Percentiles rank a stretch among this genome's conserved stretches.
These are phyloP conservation scores for Hemiprocne comata DNA, from an alignment of 2,113 vertebrate genomes.

Conservation along the genomic window DNA sequence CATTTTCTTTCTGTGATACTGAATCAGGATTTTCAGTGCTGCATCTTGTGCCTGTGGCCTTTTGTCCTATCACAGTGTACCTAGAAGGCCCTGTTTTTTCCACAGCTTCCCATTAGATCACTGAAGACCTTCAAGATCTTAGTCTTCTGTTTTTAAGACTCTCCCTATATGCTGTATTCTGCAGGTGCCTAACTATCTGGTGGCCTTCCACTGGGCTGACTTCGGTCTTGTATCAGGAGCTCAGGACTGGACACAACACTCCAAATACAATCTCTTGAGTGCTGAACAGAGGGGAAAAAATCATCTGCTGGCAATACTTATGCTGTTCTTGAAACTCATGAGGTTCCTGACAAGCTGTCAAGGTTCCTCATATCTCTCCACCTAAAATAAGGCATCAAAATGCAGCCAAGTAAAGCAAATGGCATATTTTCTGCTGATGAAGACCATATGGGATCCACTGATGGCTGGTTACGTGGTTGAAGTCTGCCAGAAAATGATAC, in stretches of 20 bases:
- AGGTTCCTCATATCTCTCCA: slow-evolving; percentile 20
- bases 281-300: neutral
- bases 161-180: neutral
- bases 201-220: neutral
- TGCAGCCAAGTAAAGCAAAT: slow-evolving; percentile 48
- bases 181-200: neutral
- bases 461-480: neutral
- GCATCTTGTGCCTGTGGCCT: neutral
- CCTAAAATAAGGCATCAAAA: slow-evolving; percentile 11
- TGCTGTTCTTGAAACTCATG: neutral
- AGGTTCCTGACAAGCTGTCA: slow-evolving; percentile 27
- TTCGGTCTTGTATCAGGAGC: neutral
- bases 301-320: neutral
- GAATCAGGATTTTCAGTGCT: neutral
- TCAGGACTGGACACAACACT: neutral
- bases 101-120: neutral
- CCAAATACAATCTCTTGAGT: neutral
- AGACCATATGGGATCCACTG: slow-evolving; percentile 35
- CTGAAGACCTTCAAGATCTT: neutral
- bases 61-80: neutral
- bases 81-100: neutral
- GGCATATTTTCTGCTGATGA: slow-evolving; percentile 31
- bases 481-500: slow-evolving; percentile 27
- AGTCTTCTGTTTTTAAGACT: neutral
- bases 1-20: neutral